Evolutionary conservation across 2,797 vertebrate genomes (phyloP).

Genomic region (Heteromormyrus szaboi): DNA sequence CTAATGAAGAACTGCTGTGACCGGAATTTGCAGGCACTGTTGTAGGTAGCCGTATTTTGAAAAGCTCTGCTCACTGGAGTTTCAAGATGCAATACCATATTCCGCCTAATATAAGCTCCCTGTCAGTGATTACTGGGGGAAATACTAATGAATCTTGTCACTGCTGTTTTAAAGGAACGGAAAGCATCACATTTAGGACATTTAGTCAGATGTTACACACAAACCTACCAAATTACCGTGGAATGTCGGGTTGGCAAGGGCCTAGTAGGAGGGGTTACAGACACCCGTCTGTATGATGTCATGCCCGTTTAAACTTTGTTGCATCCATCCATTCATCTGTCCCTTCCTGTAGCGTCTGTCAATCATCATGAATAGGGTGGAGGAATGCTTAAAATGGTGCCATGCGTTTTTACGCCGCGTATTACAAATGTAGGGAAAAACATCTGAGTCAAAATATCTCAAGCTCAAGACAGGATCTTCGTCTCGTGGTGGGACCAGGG

Average conservation of each 20-base stretch:
- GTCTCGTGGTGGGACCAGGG: slow-evolving; percentile 33
- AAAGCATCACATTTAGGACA: neutral
- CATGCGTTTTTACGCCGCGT: slow-evolving; percentile 6
- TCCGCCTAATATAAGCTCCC: neutral
- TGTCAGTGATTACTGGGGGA: neutral
- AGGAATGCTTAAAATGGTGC: neutral
- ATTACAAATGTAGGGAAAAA: neutral
- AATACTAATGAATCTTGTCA: neutral
- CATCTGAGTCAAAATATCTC: neutral
- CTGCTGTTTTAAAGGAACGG: neutral
- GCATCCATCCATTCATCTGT: neutral
- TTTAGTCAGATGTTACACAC: neutral
- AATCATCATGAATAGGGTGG: slow-evolving; percentile 1
- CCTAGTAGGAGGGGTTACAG: neutral
- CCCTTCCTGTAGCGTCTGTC: slow-evolving; percentile 7
- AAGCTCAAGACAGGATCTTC: slow-evolving; percentile 16
- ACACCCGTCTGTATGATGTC: neutral
- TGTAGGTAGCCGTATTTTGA: neutral
- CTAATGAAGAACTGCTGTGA: neutral
- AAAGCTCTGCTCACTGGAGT: neutral
- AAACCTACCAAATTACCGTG: neutral
- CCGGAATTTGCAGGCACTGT: neutral
- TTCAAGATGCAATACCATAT: neutral
- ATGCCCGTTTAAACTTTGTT: neutral
- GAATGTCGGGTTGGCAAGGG: neutral